Evolutionary conservation across 2,113 vertebrate species (phyloP).

Genomic region (Tautogolabrus adspersus): DNA sequence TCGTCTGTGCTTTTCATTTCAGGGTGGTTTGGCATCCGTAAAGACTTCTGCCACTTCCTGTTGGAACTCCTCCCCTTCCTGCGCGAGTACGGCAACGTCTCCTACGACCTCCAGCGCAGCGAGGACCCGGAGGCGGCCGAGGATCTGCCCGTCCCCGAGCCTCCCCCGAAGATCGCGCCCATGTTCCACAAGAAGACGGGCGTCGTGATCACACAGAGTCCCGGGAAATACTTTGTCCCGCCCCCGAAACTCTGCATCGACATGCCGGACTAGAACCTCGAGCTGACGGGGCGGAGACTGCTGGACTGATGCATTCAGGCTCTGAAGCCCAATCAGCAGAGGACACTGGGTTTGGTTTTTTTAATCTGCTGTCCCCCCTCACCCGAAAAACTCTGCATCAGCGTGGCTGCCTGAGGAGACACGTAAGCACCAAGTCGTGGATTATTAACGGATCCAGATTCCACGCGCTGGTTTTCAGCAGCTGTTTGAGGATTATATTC

Average conservation of each 20-base stretch:
- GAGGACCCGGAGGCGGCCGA: slow-evolving; percentile 92
- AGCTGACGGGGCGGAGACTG: neutral
- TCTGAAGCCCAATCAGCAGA: slow-evolving; percentile 21
- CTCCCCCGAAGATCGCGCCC: slow-evolving; percentile 94
- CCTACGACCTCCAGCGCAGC: slow-evolving; percentile 94
- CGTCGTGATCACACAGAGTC: slow-evolving; percentile 97
- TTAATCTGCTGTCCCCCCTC: slow-evolving; percentile 10
- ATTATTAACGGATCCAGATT: slow-evolving; percentile 3
- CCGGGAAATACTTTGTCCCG: slow-evolving; percentile 95
- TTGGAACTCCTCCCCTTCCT: slow-evolving; percentile 97
- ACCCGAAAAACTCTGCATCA: slow-evolving; percentile 9
- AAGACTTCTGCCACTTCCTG: slow-evolving; percentile 99
- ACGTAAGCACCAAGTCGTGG: neutral
- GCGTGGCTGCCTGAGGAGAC: neutral
- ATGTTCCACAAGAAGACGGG: slow-evolving; percentile 98
- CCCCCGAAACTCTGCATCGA: slow-evolving; percentile 97
- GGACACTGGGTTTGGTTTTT: slow-evolving; percentile 1
- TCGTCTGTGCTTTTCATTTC: neutral
- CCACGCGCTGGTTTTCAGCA: neutral
- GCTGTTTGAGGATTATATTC: slow-evolving; percentile 5
- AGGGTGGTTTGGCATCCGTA: slow-evolving; percentile 99
- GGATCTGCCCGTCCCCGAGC: slow-evolving; percentile 90
- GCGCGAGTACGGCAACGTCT: slow-evolving; percentile 97
- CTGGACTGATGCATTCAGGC: neutral
- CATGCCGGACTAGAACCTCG: slow-evolving; percentile 89